Evolutionary conservation across 1,140 invertebrate genomes (phyloP).

Genomic region (Rhagoletis zephyria): DNA sequence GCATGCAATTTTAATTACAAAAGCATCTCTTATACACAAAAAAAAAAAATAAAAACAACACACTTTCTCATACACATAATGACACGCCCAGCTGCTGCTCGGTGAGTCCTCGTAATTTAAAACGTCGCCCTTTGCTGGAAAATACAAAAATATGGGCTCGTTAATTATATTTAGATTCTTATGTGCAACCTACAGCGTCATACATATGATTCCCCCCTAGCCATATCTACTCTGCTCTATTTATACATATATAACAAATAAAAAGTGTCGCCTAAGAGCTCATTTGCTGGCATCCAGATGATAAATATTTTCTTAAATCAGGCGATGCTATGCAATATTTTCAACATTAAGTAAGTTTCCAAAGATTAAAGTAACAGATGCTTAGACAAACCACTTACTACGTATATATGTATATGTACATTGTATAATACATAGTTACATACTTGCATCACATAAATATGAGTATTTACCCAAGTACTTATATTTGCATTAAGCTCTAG

Average conservation of each 20-base stretch:
- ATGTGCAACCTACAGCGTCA: neutral
- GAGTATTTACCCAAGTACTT: neutral
- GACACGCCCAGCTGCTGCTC: no score
- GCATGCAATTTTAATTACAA: no score
- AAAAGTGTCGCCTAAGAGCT: neutral
- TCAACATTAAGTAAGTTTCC: constrained; percentile 1
- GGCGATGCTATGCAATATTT: constrained; percentile 12
- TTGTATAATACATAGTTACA: neutral
- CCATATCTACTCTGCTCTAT: constrained; percentile 19
- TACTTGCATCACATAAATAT: neutral
- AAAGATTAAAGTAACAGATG: constrained; percentile 14
- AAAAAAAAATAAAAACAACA: no score
- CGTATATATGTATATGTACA: neutral
- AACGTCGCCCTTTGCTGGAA: neutral
- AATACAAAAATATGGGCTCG: neutral
- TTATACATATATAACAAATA: constrained; percentile 28
- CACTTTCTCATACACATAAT: no score
- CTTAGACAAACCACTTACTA: neutral
- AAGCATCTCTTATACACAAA: no score
- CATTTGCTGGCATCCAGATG: neutral
- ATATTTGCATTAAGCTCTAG: neutral
- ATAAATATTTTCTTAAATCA: constrained; percentile 46
- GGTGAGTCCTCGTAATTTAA: neutral
- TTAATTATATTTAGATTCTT: neutral
- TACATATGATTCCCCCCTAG: neutral